Percentiles rank a stretch among this genome's conserved stretches.
Evolutionary conservation across 2,888 invertebrate genomes (phyloP).

Genomic region (Scrobipalpa costella): DNA sequence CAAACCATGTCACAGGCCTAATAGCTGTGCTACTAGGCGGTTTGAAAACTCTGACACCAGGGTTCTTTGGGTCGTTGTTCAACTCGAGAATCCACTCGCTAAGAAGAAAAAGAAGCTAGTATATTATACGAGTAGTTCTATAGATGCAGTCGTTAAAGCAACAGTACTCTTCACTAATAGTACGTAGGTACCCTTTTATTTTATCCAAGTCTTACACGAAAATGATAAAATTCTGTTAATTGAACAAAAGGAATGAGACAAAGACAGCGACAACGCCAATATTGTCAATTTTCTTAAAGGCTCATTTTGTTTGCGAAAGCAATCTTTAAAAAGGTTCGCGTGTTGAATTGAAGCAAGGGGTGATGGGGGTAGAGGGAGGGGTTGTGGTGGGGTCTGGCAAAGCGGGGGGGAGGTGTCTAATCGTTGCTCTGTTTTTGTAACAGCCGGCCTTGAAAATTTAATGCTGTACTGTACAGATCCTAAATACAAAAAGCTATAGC

Average conservation of each 20-base stretch:
- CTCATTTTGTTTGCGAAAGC: conserved; percentile 33
- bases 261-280: neutral
- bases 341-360: conserved; percentile 25
- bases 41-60: no score
- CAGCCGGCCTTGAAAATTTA: conserved; percentile 31
- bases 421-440: conserved; percentile 36
- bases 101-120: no score
- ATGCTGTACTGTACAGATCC: no score
- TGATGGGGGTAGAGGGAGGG: conserved; percentile 11
- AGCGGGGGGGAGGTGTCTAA: conserved; percentile 15
- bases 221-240: neutral
- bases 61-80: no score
- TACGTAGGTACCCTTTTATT: no score
- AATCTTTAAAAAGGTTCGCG: conserved; percentile 39
- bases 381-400: neutral
- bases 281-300: conserved; percentile 1
- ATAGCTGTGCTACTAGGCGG: no score
- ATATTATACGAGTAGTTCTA: no score
- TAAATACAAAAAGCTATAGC: neutral
- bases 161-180: no score
- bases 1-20: no score
- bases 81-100: no score
- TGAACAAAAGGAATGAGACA: neutral
- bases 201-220: no score
- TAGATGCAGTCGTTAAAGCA: no score